These are phyloP conservation scores for Drosophila prosaltans DNA, from an alignment of 1,140 invertebrate species.

Conservation along the genomic window DNA sequence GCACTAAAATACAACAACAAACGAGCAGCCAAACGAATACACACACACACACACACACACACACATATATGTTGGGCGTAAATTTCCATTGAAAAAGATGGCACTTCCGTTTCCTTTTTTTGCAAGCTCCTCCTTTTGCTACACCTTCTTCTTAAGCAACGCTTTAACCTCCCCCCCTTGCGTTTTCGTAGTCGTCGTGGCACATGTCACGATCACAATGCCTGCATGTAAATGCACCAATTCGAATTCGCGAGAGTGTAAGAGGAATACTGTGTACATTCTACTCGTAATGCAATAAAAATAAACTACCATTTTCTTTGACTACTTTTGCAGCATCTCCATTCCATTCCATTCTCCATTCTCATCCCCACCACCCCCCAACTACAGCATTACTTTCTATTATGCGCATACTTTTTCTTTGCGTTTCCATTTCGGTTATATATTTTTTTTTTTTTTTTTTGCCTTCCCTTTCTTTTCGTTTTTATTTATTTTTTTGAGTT, in stretches of 20 bases:
- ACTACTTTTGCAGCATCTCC: constrained; percentile 42
- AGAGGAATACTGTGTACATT: constrained; percentile 19
- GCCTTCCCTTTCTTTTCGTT: constrained; percentile 4
- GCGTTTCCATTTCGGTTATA: constrained; percentile 19
- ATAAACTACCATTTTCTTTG: constrained; percentile 72
- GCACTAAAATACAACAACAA: constrained; percentile 60
- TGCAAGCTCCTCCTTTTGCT: background rate
- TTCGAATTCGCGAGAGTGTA: constrained; percentile 12
- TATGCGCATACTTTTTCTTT: constrained; percentile 66
- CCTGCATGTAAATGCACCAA: constrained; percentile 68
- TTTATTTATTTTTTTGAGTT: constrained; percentile 23
- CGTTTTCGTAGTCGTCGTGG: constrained; percentile 8
- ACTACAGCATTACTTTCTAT: constrained; percentile 54
- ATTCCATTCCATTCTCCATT: background rate
- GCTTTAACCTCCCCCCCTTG: background rate
- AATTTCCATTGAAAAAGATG: constrained; percentile 66
- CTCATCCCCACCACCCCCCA: background rate
- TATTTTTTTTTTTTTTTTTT: constrained; percentile 5
- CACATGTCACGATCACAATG: constrained; percentile 62
- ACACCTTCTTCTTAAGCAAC: background rate
- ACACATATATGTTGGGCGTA: constrained; percentile 53
- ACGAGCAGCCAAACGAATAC: constrained; percentile 17
- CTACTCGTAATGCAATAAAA: constrained; percentile 65
- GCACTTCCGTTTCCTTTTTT: constrained; percentile 48
- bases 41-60: constrained; percentile 20